Percentiles rank a stretch among this genome's conserved stretches.
phyloP scores from a whole-genome alignment of 37 sponge, comb jelly and placozoan genomes.

The Amphimedon queenslandica region DNA sequence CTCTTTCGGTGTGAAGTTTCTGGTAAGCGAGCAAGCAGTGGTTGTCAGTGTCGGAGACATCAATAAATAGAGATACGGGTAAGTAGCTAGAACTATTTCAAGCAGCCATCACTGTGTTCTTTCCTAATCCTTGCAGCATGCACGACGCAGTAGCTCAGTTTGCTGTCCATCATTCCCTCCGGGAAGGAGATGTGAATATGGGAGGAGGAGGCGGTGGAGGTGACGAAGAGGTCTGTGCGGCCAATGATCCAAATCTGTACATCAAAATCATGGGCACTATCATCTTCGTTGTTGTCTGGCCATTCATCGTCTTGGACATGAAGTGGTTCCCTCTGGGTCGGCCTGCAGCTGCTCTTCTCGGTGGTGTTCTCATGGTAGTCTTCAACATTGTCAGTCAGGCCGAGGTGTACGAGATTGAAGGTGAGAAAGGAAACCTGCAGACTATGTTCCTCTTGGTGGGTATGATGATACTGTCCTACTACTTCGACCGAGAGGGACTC shows the following conservation, averaged over 20 bases:
- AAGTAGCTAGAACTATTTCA: no score
- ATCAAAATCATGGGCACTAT: slow-evolving; percentile 63
- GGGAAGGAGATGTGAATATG: neutral
- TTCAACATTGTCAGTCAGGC: slow-evolving; percentile 50
- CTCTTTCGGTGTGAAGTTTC: no score
- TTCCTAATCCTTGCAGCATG: neutral
- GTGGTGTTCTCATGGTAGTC: slow-evolving; percentile 71
- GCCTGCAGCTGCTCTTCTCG: slow-evolving; percentile 73
- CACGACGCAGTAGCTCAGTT: neutral
- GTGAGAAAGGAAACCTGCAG: slow-evolving; percentile 56
- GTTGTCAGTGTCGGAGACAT: no score
- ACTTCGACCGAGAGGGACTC: slow-evolving; percentile 80
- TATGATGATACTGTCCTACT: slow-evolving; percentile 86
- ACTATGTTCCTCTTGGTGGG: slow-evolving; percentile 82
- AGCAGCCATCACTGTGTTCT: no score
- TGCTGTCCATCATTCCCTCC: neutral
- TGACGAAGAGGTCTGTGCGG: neutral
- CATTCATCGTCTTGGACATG: slow-evolving; percentile 82
- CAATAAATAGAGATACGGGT: no score
- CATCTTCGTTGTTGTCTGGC: slow-evolving; percentile 77
- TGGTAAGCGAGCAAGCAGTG: no score
- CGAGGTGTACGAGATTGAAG: slow-evolving; percentile 60
- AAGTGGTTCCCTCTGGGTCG: slow-evolving; percentile 80
- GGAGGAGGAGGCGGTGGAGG: no score
- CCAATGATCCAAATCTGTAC: slow-evolving; percentile 13